phyloP scores from a whole-genome alignment of 2,888 invertebrate genomes.

The Proisotoma minuta region DNA sequence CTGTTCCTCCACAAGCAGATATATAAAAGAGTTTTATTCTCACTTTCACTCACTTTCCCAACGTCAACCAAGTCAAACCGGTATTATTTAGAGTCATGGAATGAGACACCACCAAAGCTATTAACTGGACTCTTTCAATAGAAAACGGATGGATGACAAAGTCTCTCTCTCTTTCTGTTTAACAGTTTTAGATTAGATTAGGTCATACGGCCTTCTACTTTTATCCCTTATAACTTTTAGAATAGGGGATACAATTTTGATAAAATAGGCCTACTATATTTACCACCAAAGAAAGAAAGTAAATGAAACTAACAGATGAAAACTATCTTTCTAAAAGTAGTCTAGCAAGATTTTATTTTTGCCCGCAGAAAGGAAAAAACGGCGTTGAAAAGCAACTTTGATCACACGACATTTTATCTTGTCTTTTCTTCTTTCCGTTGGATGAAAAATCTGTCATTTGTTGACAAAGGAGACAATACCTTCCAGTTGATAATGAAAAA shows the following conservation, averaged over 20 bases:
- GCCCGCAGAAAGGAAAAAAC: too few species aligned
- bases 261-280: too few species aligned
- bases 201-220: too few species aligned
- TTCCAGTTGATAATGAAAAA: neutral
- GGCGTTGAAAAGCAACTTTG: conserved; percentile 11
- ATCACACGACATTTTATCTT: conserved; percentile 9
- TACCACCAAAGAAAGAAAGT: too few species aligned
- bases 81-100: neutral
- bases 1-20: conserved; percentile 21
- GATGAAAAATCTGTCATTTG: conserved; percentile 5
- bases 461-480: conserved; percentile 10
- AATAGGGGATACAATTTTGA: too few species aligned
- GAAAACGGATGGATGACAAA: conserved; percentile 16
- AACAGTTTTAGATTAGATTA: neutral
- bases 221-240: too few species aligned
- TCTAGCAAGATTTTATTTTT: too few species aligned
- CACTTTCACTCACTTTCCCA: neutral
- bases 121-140: conserved; percentile 3
- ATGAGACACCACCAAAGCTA: neutral
- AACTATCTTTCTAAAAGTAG: too few species aligned
- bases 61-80: neutral
- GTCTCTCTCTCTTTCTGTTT: neutral
- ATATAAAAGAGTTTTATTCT: conserved; percentile 8
- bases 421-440: neutral
- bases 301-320: too few species aligned